Evolutionary conservation across 1,140 invertebrate species (phyloP).

Genomic region (Bombyx mandarina): DNA sequence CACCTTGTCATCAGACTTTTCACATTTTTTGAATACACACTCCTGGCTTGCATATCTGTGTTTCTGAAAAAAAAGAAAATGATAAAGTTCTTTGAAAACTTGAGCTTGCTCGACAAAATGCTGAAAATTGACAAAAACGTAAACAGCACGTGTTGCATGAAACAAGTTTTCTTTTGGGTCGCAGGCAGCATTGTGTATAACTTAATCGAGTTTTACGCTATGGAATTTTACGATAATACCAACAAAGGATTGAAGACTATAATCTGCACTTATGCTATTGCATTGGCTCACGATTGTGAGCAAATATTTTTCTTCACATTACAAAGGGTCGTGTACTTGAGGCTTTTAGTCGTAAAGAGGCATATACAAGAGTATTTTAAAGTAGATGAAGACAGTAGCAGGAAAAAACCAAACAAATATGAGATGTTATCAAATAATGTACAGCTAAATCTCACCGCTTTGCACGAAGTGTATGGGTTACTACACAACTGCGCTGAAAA

Average conservation of each 20-base stretch:
- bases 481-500: constrained; percentile 39
- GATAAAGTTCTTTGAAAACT: constrained; percentile 19
- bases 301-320: constrained; percentile 22
- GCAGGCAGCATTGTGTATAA: constrained; percentile 11
- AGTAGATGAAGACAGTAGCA: constrained; percentile 7
- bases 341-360: constrained; percentile 28
- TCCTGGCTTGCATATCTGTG: constrained; percentile 20
- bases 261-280: constrained; percentile 4
- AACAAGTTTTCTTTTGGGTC: constrained; percentile 8
- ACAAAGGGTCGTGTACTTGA: constrained; percentile 15
- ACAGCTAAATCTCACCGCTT: constrained; percentile 22
- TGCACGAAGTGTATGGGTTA: constrained; percentile 37
- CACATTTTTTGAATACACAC: constrained; percentile 17
- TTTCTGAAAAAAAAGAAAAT: constrained; percentile 19
- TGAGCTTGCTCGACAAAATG: constrained; percentile 23
- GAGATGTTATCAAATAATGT: constrained; percentile 25
- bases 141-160: constrained; percentile 7
- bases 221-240: constrained; percentile 3
- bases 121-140: constrained; percentile 26
- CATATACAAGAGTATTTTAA: constrained; percentile 25
- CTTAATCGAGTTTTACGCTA: constrained; percentile 13
- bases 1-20: constrained; percentile 9
- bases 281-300: constrained; percentile 26
- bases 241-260: neutral
- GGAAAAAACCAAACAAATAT: constrained; percentile 16